Evolutionary conservation across 2,113 vertebrate species (phyloP), one percentile per base, ranked within the genome.

Genomic region (Delphinapterus leucas): DNA sequence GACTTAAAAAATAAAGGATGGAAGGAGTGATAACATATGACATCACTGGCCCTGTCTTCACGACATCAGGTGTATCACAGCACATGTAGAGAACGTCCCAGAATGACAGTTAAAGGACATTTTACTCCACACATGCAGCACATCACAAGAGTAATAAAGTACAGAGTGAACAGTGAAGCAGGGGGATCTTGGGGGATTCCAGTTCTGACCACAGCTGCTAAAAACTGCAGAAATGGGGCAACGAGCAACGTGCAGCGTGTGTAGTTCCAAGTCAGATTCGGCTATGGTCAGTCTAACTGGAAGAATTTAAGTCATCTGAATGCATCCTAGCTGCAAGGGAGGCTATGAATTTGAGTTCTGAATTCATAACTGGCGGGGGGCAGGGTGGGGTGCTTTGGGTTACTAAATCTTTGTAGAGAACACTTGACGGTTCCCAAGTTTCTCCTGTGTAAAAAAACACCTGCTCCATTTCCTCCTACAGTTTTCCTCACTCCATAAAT

Each of bases 81-180:
- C 13, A n/a, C 18, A 23, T 38, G 28, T 47, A 20, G 20, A 49
- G 41, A 7, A 13, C 14, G 58, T 77, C 73, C 55, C 61, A 41
- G 61, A 82, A 67, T 6, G 84, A 3, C 33, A 20, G 58, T 17
- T 41, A 8, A 55, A 70, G 55, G 81, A 25, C 0, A 5, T 8
- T 44, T 60, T 23, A 20, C 44, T 44, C 1, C 36, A 31, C 1
- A 5, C 0, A 0, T 1, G 33, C 61, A 18, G 17, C 26, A 14
- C 31, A 11, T 36, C 61, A 21, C 1, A 8, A 31, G 3, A 12
- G 23, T 3, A 3, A 2, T 33, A 17, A 73, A 8, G 26, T 26
- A 1, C 10, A 2, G 58, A 28, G 3, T 33, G 38, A 33, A 49
- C 31, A 9, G 8, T 1, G 31, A 5, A 18, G 55, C 47, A 23